Evolutionary conservation across 2,113 vertebrate species (phyloP), one percentile per base, ranked within the genome.

Genomic region (Hypocryptadius cinnamomeus): DNA sequence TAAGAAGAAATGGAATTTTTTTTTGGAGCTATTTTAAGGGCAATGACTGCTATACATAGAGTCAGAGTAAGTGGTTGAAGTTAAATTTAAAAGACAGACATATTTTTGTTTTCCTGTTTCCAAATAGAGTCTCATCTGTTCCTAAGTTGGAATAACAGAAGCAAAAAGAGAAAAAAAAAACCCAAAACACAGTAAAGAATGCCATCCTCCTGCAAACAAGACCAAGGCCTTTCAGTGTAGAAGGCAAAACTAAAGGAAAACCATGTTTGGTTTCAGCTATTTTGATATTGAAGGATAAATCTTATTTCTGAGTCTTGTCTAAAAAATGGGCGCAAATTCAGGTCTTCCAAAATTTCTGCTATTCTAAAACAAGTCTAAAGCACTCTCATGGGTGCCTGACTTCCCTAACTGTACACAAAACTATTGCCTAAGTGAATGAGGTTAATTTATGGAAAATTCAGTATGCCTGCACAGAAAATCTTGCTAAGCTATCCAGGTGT

Each of bases 1-100:
- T 89, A 93, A 89, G 60, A 86, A 93, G 80, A 94, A 94, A 94
- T 61, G 56, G 82, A 90, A 74, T 85, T 95, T 94, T 68, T 93
- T 94, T 89, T 85, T 94, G 64, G 44, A 94, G 42, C 72, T 95
- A 95, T 96, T 95, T 96, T 93, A 83, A 89, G 95, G 40, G 85
- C 63, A 91, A 56, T 40, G 47, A 79, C 39, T 94, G 57, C 94
- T 96, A 96, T 87, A 92, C 83, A 94, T 92, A 96, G 89, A 85
- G 37, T 40, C 79, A 83, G 91, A 85, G 28, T 78, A 94, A 89
- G n/a, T 92, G 51, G 56, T 9, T 86, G 66, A 77, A 82, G 85
- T 54, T 92, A 85, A 94, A 94, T 90, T 87, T 94, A 90, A 92
- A 85, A 76, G 48, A 94, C 79, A 87, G 87, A 35, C 81, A 79